phyloP scores from a whole-genome alignment of 1,140 invertebrate genomes.

The Pseudomyrmex cubaensis region DNA sequence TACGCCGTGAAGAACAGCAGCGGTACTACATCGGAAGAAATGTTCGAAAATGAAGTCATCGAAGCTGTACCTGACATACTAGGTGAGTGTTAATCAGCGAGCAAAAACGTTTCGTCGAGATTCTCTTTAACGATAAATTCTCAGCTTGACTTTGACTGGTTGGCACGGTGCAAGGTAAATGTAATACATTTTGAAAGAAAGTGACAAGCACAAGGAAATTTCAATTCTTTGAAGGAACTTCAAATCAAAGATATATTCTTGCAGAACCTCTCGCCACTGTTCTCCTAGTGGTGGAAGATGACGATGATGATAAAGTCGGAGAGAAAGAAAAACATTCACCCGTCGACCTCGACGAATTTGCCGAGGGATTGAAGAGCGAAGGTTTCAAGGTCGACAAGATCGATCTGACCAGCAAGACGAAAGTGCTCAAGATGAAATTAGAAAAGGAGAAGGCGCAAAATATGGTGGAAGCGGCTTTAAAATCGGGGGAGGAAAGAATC shows the following conservation, averaged over 20 bases:
- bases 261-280: constrained; percentile 79
- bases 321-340: constrained; percentile 70
- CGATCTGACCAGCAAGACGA: constrained; percentile 71
- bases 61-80: constrained; percentile 57
- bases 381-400: constrained; percentile 80
- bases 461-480: constrained; percentile 27
- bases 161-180: neutral
- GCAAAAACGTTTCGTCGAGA: neutral
- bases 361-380: constrained; percentile 77
- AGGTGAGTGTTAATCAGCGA: constrained; percentile 56
- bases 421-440: constrained; percentile 77
- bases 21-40: constrained; percentile 68
- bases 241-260: constrained; percentile 28
- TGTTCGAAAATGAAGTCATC: constrained; percentile 65
- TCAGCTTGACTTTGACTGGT: constrained; percentile 14
- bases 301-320: constrained; percentile 74
- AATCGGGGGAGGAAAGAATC: constrained; percentile 56
- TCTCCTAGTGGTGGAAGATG: constrained; percentile 77
- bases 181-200: neutral
- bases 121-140: constrained; percentile 2
- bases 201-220: neutral
- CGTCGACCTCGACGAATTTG: constrained; percentile 78
- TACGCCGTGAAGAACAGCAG: constrained; percentile 80
- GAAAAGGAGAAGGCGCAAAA: constrained; percentile 61
- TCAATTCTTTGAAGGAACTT: neutral